Evolutionary conservation across 2,888 invertebrate genomes (phyloP).

Genomic region (Ommatoiulus sabulosus): DNA sequence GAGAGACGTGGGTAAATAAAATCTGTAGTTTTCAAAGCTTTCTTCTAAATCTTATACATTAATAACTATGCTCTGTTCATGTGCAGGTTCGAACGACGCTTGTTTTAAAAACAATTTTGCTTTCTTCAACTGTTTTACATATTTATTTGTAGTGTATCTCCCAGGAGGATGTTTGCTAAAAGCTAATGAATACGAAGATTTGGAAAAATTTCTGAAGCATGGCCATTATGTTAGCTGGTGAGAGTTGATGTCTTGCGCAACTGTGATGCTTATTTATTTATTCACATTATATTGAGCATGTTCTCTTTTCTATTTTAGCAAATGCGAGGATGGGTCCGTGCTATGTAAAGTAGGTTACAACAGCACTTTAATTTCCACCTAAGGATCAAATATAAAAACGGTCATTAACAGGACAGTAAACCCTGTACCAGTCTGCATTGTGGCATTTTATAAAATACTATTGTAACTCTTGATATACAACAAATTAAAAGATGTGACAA

Average conservation of each 20-base stretch:
- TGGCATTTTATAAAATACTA: background rate
- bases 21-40: background rate
- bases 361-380: constrained; percentile 16
- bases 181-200: constrained; percentile 52
- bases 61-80: too few relatives aligned
- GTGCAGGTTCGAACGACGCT: too few relatives aligned
- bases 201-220: constrained; percentile 52
- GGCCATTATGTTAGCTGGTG: constrained; percentile 55
- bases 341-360: constrained; percentile 52
- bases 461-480: background rate
- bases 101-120: background rate
- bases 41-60: background rate
- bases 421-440: background rate
- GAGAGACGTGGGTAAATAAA: background rate
- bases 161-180: constrained; percentile 55
- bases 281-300: background rate
- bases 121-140: background rate
- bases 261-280: background rate
- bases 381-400: background rate
- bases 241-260: constrained; percentile 1
- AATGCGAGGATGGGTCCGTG: constrained; percentile 51
- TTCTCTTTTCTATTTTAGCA: constrained; percentile 31
- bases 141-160: constrained; percentile 45
- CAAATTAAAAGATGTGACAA: too few relatives aligned
- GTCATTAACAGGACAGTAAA: background rate